Percentiles rank a stretch among this genome's conserved stretches.
Evolutionary conservation across 2,888 invertebrate species (phyloP).

Genomic region (Xylota sylvarum): DNA sequence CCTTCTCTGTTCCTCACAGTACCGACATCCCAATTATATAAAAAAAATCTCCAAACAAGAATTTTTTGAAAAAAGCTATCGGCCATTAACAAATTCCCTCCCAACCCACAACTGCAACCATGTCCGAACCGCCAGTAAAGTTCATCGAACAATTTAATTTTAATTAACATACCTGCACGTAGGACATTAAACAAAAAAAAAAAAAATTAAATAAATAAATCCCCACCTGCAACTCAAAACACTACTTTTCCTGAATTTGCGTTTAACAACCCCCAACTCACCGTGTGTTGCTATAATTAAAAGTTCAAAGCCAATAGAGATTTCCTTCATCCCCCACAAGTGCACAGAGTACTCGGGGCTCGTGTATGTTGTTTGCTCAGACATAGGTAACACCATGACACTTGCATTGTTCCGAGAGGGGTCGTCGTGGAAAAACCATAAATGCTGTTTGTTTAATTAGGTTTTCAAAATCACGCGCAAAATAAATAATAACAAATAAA

Average conservation of each 20-base stretch:
- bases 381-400: background rate
- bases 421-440: slow-evolving; percentile 29
- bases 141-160: slow-evolving; percentile 37
- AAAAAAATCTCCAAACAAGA: too few relatives aligned
- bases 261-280: slow-evolving; percentile 21
- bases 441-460: slow-evolving; percentile 46
- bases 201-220: too few relatives aligned
- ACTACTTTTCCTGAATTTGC: slow-evolving; percentile 1
- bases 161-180: slow-evolving; percentile 33
- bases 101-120: background rate
- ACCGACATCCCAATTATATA: too few relatives aligned
- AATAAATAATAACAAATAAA: slow-evolving; percentile 33
- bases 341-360: too few relatives aligned
- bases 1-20: too few relatives aligned
- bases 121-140: background rate
- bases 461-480: slow-evolving; percentile 45
- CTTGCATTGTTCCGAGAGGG: slow-evolving; percentile 4
- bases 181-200: background rate
- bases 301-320: slow-evolving; percentile 28
- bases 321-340: slow-evolving; percentile 12
- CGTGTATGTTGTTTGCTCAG: background rate
- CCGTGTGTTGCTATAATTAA: slow-evolving; percentile 17
- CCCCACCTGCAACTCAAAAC: background rate
- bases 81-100: background rate
- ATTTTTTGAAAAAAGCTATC: too few relatives aligned